These are phyloP conservation scores for Neosalanx taihuensis DNA, from an alignment of 2,797 vertebrate genomes.

Conservation along the genomic window DNA sequence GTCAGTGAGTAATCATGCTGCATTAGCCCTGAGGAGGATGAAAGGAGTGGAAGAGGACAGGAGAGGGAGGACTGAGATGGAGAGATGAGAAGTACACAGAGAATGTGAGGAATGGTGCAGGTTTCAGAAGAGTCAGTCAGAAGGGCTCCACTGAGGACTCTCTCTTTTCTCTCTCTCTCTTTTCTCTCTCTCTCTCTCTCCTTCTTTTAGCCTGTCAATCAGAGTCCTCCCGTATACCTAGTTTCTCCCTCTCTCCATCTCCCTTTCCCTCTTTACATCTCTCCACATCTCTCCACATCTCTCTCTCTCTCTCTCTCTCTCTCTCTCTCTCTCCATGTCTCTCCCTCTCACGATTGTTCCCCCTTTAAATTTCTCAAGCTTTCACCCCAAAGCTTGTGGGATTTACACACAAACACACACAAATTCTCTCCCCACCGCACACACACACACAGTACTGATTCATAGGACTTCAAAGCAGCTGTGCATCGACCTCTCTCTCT, in stretches of 20 bases:
- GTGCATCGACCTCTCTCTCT: conserved; percentile 46
- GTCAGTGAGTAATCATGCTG: conserved; percentile 4
- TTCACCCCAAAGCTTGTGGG: conserved; percentile 46
- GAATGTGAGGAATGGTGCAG: conserved; percentile 15
- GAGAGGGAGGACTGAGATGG: conserved; percentile 13
- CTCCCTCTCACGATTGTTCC: conserved; percentile 33
- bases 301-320: conserved; percentile 15
- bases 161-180: conserved; percentile 1
- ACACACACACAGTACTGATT: conserved; percentile 30
- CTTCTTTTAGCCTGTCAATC: too few species aligned
- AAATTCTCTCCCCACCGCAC: conserved; percentile 2
- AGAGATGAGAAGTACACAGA: neutral
- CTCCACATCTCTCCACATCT: conserved; percentile 27
- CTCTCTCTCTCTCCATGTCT: conserved; percentile 28
- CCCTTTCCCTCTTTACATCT: conserved; percentile 28
- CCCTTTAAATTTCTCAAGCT: conserved; percentile 45
- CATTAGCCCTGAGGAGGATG: neutral
- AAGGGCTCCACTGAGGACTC: conserved; percentile 24
- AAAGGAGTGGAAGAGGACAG: neutral
- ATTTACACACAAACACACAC: conserved; percentile 37
- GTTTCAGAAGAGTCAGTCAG: conserved; percentile 17
- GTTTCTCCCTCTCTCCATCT: conserved; percentile 11
- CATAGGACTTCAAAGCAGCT: conserved; percentile 48
- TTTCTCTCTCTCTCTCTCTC: too few species aligned
- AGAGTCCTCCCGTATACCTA: too few species aligned